A percentile compares a stretch with the other conserved stretches of the same genome.
Evolutionary conservation across 1,140 invertebrate genomes (phyloP).

Genomic region (Chironomus striatipennis): DNA sequence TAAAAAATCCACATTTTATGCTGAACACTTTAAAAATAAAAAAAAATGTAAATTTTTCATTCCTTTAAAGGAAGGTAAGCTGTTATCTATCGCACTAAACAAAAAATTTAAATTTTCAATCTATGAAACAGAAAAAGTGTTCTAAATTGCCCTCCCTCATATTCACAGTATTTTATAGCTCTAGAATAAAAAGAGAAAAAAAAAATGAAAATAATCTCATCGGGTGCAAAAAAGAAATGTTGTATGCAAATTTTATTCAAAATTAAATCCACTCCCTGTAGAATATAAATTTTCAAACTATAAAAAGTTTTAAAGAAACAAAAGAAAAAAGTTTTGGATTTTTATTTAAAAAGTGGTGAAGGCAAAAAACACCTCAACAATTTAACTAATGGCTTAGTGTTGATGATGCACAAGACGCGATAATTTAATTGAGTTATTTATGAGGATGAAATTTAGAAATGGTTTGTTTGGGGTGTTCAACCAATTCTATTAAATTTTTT

Average conservation of each 20-base stretch:
- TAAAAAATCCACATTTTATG: no score
- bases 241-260: constrained; percentile 18
- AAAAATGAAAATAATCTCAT: constrained; percentile 5
- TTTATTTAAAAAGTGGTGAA: neutral
- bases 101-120: constrained; percentile 12
- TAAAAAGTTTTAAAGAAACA: neutral
- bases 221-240: constrained; percentile 6
- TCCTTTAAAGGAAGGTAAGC: no score
- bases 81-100: neutral
- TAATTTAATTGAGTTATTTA: no score
- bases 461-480: no score
- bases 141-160: neutral
- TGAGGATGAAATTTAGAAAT: no score
- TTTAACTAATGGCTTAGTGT: neutral
- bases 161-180: no score
- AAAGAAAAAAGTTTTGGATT: neutral
- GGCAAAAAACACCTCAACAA: neutral
- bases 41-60: no score
- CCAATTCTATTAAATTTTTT: no score
- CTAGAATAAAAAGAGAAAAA: no score
- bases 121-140: neutral
- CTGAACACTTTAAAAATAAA: no score
- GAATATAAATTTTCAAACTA: neutral
- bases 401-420: neutral
- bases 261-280: constrained; percentile 17